phyloP scores from a whole-genome alignment of 2,797 vertebrate species.

The Microctenopoma steveboyesi region DNA sequence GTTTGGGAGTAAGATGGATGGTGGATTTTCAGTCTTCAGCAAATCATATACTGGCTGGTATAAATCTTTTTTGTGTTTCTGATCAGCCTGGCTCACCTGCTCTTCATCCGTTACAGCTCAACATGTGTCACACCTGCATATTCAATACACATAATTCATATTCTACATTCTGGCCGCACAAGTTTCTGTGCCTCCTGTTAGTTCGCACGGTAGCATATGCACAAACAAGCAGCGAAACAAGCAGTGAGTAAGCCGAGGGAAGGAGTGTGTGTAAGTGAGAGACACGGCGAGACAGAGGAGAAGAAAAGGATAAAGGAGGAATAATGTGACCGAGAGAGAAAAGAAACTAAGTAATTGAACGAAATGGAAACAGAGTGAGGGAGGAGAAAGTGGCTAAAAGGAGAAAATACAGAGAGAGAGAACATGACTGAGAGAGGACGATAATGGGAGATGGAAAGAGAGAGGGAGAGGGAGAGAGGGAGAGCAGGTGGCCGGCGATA shows the following conservation, averaged over 20 bases:
- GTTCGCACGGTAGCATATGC: constrained; percentile 18
- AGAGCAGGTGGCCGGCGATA: constrained; percentile 72
- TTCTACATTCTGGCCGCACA: constrained; percentile 16
- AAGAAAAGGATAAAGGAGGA: constrained; percentile 34
- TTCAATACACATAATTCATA: constrained; percentile 10
- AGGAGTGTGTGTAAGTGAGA: constrained; percentile 23
- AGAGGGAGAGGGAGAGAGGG: constrained; percentile 35
- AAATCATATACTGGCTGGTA: background rate
- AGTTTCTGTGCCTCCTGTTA: constrained; percentile 26
- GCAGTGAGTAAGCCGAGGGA: constrained; percentile 28
- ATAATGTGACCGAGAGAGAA: constrained; percentile 43
- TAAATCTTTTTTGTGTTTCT: background rate
- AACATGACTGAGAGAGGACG: constrained; percentile 42
- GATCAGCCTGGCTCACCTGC: constrained; percentile 1
- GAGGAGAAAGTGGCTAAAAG: constrained; percentile 30
- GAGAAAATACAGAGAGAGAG: constrained; percentile 11
- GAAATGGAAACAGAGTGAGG: constrained; percentile 30
- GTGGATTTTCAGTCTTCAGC: background rate
- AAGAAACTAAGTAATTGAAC: constrained; percentile 45
- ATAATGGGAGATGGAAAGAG: constrained; percentile 40
- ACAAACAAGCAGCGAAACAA: constrained; percentile 7
- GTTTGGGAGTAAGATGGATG: background rate
- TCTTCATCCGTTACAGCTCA: background rate
- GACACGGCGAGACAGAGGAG: constrained; percentile 23
- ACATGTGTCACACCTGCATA: constrained; percentile 3